Evolutionary conservation across 2,888 invertebrate species (phyloP), one percentile per base, ranked within the genome.

Genomic region (Apodemia zela): DNA sequence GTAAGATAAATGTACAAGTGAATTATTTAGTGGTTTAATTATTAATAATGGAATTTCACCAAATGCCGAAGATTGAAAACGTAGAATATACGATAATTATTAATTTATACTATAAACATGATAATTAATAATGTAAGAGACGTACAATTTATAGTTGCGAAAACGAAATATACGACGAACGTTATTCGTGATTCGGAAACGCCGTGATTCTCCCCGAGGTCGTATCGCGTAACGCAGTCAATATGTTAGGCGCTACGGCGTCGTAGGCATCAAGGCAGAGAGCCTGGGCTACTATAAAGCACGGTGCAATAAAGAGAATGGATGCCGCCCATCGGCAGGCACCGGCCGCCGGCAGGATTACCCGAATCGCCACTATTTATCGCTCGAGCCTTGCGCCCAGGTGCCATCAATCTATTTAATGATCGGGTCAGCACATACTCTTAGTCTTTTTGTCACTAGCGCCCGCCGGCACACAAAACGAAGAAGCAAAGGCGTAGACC

Each of bases 361-460:
- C 87, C 86, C 84, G 87, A 90, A 90, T 89, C 89, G 87, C 89
- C 91, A 90, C 91, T 91, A 91, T 91, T 90, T 91, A 91, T 91
- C 89, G 91, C 88, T 82, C 83, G 79, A 84, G 87, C 87, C 88
- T 85, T 85, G 85, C 87, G 87, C 89, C 88, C 91, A 91, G 91
- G 91, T 90, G 87, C 91, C 84, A 91, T 91, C 91, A 88, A 91
- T 91, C 91, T 91, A 86, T 89, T 90, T 91, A 91, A 91, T 90
- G 91, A 91, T 90, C 90, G 89, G 91, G 90, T 91, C 91, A 90
- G 91, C 91, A 86, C 87, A 81, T 83, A 80, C 84, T 88, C 89
- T 88, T 81, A 80, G 77, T 81, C 87, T 88, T 91, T 90, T 90
- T 90, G 81, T 76, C 76, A 76, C 76, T 75, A 72, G 75, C 80